Evolutionary conservation across 2,113 vertebrate species (phyloP), one percentile per base, ranked within the genome.

Genomic region (Gasterosteus aculeatus): DNA sequence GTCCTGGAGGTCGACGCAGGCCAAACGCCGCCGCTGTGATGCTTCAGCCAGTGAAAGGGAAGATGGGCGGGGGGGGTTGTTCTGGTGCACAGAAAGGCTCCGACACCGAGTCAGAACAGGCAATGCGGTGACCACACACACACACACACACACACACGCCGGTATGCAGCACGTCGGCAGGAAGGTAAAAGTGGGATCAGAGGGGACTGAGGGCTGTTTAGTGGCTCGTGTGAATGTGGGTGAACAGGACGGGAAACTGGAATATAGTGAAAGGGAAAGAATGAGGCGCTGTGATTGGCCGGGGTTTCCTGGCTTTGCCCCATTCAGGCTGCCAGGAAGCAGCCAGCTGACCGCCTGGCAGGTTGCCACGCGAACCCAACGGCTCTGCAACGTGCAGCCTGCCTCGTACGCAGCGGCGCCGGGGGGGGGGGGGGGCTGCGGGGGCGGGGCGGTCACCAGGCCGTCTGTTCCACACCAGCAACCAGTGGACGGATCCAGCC

Each of bases 371-470:
- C 83, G 78, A 86, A 87, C 85, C 68, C 80, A 81, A 75, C 59
- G 79, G 82, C 89, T 80, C 88, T 22, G 76, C 89, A 93, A 93
- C 92, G 92, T 93, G 92, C 92, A 86, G 84, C 57, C 89, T 77
- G 71, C 72, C 92, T 93, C 90, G 89, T 93, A 88, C 88, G 69
- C 91, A 88, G 69, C 59, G 31, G 84, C 80, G 69, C 78, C 63
- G 72, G 81, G 86, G 88, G 89, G 91, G 72, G 81, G 86, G 87
- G 33, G 33, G 89, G 91, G 31, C 82, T 75, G 72, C 78, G 63
- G 72, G 81, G 86, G 88, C 3, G 1, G 89, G 91, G 87, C 85
- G 71, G 85, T 86, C 65, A 80, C 85, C 53, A 67, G 77, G 85
- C 35, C 31, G 58, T 44, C 83, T 71, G 83, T 79, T 77, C 85